A percentile compares a stretch with the other conserved stretches of the same genome.
These are phyloP conservation scores for Cyrtonyx montezumae DNA, from an alignment of 2,113 vertebrate species.

Conservation along the genomic window DNA sequence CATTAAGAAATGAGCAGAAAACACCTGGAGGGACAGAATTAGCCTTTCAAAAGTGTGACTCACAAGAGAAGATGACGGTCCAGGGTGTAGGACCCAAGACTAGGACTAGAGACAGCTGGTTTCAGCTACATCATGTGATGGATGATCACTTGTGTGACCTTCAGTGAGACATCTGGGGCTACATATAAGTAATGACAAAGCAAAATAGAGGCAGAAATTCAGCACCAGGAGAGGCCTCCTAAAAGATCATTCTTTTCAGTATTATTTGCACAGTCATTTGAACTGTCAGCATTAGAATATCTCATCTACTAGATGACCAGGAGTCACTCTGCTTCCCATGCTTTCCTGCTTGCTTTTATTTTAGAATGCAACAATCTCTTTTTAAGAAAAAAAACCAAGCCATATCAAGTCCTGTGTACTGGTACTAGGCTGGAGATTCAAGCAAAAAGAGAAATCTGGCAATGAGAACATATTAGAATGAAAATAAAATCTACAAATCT, in stretches of 20 bases:
- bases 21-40: neutral
- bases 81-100: neutral
- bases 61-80: neutral
- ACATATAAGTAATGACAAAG: neutral
- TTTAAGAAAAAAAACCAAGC: neutral
- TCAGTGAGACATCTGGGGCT: neutral
- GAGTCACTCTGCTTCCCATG: neutral
- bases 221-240: neutral
- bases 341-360: neutral
- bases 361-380: neutral
- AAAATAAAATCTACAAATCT: neutral
- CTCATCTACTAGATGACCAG: neutral
- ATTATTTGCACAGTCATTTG: neutral
- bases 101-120: neutral
- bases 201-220: neutral
- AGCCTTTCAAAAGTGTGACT: neutral
- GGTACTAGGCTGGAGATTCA: neutral
- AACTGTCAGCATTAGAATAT: neutral
- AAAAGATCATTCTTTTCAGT: neutral
- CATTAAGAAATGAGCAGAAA: neutral
- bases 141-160: neutral
- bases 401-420: rapidly evolving
- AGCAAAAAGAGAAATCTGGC: neutral
- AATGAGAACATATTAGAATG: neutral
- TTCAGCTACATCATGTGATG: neutral